Evolutionary conservation across 2,888 invertebrate species (phyloP), one percentile per base, ranked within the genome.

Genomic region (Aporophyla lueneburgensis): DNA sequence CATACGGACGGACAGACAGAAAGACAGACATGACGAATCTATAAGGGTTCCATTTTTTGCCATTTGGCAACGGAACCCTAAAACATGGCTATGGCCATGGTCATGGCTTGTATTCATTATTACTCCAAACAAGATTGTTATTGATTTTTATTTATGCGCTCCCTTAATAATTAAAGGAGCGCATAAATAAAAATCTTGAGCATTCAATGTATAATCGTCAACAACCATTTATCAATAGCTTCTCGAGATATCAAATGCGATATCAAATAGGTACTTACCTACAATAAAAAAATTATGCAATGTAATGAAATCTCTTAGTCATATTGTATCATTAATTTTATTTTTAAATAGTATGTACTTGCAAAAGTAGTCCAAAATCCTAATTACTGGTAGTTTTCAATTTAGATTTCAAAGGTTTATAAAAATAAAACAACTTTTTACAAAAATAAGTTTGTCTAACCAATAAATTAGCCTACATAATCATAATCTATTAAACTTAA

Each of bases 391-490:
- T 33, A 56, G 6, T 54, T 24, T 71, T 49, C 6, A 62, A 43
- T 58, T n/a, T 40, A 74, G 53, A 74, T 74, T 68, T 58, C n/a
- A 33, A 49, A 46, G 3, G 0, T 40, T 53, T n/a, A 5, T 27
- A 14, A 73, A 78, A 61, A 72, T 24, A 59, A 67, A 67, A 62
- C 49, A 68, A 54, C 14, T 68, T 56, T 12, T 62, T 59, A n/a
- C 19, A 67, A 66, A 33, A 51, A 21, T 51, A 78, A 51, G 33
- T 54, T 54, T 56, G n/a, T 51, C 61, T 80, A 72, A 56, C 5
- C 43, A 84, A 84, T 83, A 76, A 83, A 73, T 80, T 83, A 83
- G 16, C 46, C 67, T 73, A 80, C 56, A 71, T 72, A 40, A 61
- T 67, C 56, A 71, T 72, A 40, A 61, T 67, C 43, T 51, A 70